A percentile compares a stretch with the other conserved stretches of the same genome.
Evolutionary conservation across 2,113 vertebrate species (phyloP).

Genomic region (Tympanuchus pallidicinctus): DNA sequence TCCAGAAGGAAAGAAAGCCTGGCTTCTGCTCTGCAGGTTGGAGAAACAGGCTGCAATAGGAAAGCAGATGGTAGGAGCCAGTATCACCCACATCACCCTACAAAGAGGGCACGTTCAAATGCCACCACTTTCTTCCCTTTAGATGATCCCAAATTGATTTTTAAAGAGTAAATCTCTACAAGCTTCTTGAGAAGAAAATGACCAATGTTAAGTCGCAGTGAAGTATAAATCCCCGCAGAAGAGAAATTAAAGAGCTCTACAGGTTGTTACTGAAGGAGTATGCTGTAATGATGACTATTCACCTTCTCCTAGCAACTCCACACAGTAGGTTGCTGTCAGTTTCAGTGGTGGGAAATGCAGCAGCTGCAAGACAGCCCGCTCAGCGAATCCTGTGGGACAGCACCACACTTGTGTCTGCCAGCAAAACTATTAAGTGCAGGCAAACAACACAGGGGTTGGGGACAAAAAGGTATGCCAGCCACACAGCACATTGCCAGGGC

Average conservation of each 20-base stretch:
- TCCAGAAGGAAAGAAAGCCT: conserved; percentile 69
- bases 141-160: conserved; percentile 58
- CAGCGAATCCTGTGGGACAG: conserved; percentile 44
- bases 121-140: conserved; percentile 68
- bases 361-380: conserved; percentile 73
- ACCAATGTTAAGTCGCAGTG: conserved; percentile 39
- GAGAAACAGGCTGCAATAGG: conserved; percentile 70
- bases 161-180: conserved; percentile 60
- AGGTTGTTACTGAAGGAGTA: conserved; percentile 78
- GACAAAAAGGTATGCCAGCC: conserved; percentile 31
- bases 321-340: conserved; percentile 79
- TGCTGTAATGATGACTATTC: conserved; percentile 78
- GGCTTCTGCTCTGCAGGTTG: conserved; percentile 63
- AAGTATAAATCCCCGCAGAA: conserved; percentile 45
- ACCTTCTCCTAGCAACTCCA: conserved; percentile 86
- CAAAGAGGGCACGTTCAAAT: conserved; percentile 66
- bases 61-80: conserved; percentile 77
- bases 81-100: conserved; percentile 68
- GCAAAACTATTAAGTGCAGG: conserved; percentile 29
- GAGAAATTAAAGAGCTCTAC: conserved; percentile 72
- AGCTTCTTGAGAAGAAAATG: conserved; percentile 34
- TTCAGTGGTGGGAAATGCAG: conserved; percentile 67
- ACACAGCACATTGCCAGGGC: conserved; percentile 50
- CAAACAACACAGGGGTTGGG: conserved; percentile 48
- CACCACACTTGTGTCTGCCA: conserved; percentile 22